Evolutionary conservation across 2,888 invertebrate species (phyloP), one percentile per base, ranked within the genome.

Genomic region (Diplolepis rosae): DNA sequence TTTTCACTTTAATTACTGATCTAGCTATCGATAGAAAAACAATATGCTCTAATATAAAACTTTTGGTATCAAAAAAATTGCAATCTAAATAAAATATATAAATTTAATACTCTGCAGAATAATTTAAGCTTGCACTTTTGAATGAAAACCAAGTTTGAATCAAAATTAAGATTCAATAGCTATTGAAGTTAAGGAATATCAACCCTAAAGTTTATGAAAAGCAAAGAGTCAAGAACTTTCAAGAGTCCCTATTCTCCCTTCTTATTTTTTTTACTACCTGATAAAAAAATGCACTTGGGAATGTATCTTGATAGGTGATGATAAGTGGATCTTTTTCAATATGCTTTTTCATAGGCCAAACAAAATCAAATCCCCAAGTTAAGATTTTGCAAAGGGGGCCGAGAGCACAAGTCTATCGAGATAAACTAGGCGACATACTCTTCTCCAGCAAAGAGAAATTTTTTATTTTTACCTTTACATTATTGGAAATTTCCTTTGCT

Each of bases 241-340:
- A 39, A 61, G 61, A 39, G 61, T 24, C 39, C 35, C 35, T 35
- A 24, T 35, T 39, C n/a, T 35, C 24, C 15, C 54, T 50, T 50
- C 13, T 28, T 54, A 32, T 61, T 39, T 24, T 39, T 61, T 39
- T 24, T 6, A 39, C 22, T 24, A 24, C 56, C 22, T 61, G 39
- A 61, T 39, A 61, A 24, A 61, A 61, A 61, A 35, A 35, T 61
- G 35, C 35, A 61, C 35, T 61, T 61, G 35, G 6, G 24, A 61
- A 35, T 61, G 56, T 35, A 61, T 39, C 56, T 61, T 61, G 35
- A 61, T 35, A 61, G 27, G 45, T 30, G 52, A 52, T 71, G 70
- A 69, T 73, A 68, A 75, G 73, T 67, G 70, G 51, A 65, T 45
- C 68, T 69, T 72, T 73, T 72, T 78, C 68, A 70, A 75, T 69